Evolutionary conservation across 2,797 vertebrate species (phyloP).

Genomic region (Anguilla marmorata): DNA sequence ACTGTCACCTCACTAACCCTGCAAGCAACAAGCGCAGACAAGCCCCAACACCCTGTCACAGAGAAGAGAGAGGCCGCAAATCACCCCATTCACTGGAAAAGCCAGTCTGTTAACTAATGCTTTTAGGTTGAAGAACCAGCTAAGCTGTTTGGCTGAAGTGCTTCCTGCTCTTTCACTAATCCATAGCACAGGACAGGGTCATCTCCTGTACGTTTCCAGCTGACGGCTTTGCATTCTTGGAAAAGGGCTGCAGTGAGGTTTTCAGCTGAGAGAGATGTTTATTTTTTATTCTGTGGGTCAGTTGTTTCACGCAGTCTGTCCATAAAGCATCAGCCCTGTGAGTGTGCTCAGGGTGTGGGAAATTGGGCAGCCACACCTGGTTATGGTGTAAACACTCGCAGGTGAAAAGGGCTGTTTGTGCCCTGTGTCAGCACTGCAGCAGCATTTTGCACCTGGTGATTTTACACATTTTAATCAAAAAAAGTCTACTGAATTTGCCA

Average conservation of each 20-base stretch:
- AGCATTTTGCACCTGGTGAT: background rate
- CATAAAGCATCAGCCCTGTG: background rate
- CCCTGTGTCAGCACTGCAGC: background rate
- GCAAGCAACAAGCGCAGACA: background rate
- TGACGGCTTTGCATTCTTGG: constrained; percentile 9
- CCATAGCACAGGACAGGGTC: background rate
- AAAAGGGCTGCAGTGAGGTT: background rate
- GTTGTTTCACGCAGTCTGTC: background rate
- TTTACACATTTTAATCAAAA: background rate
- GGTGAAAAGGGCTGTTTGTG: background rate
- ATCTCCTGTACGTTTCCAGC: background rate
- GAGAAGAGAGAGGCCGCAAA: background rate
- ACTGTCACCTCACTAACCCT: background rate
- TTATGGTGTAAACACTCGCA: background rate
- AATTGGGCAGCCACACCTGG: background rate
- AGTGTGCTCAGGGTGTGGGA: background rate
- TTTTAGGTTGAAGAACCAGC: background rate
- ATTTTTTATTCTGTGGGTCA: background rate
- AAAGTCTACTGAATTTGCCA: no score
- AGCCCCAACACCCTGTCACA: background rate
- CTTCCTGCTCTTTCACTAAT: background rate
- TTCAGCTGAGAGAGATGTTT: background rate
- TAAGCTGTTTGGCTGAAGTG: background rate
- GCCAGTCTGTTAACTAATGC: background rate
- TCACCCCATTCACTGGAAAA: background rate